phyloP scores from a whole-genome alignment of 2,797 vertebrate species.

The Cephalopachus bancanus region DNA sequence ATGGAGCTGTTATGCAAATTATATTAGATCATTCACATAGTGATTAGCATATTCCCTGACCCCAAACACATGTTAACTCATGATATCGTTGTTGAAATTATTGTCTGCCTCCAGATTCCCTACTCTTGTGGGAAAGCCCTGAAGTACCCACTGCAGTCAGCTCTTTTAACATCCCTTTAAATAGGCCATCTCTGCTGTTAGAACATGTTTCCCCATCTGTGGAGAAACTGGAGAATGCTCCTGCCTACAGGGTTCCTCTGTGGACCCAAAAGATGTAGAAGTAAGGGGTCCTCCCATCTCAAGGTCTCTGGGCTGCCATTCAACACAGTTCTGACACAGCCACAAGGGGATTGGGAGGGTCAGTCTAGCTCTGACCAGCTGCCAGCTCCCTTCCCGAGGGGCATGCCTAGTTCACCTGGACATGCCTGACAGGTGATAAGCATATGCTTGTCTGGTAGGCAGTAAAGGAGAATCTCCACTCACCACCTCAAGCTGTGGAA shows the following conservation, averaged over 20 bases:
- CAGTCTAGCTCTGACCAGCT: background rate
- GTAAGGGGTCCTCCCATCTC: background rate
- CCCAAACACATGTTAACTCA: background rate
- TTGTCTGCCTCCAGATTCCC: background rate
- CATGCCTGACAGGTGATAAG: background rate
- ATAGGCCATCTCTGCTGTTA: background rate
- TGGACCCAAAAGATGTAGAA: background rate
- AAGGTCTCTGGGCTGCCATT: background rate
- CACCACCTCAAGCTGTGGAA: background rate
- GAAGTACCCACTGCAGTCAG: background rate
- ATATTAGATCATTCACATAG: background rate
- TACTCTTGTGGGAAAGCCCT: background rate
- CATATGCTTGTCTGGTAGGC: background rate
- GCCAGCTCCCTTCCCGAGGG: background rate
- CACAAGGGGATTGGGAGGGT: background rate
- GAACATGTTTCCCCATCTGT: background rate
- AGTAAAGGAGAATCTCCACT: background rate
- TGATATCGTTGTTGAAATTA: background rate
- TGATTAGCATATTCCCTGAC: background rate
- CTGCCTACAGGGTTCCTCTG: background rate
- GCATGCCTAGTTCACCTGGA: background rate
- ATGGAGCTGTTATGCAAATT: background rate
- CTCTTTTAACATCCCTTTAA: background rate
- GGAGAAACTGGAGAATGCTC: conserved; percentile 21
- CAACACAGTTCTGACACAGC: background rate